phyloP scores from a whole-genome alignment of 2,797 vertebrate species.

The Pseudochirops cupreus region DNA sequence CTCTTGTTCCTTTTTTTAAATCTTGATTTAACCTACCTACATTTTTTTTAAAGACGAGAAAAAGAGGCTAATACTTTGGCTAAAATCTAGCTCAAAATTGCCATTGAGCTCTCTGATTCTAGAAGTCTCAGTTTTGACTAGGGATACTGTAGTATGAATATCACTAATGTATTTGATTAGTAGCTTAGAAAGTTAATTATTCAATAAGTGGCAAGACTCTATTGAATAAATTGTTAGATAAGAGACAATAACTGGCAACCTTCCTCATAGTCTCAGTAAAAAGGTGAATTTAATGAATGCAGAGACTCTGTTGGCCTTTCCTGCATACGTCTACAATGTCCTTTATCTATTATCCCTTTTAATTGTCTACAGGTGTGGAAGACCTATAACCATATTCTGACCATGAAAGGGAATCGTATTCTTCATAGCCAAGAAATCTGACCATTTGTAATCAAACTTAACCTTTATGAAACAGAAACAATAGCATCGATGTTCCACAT shows the following conservation, averaged over 20 bases:
- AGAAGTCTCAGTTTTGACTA: neutral
- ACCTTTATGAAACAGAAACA: neutral
- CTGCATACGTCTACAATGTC: neutral
- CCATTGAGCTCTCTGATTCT: neutral
- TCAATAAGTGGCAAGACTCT: neutral
- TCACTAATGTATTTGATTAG: constrained; percentile 11
- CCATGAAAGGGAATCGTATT: constrained; percentile 19
- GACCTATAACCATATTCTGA: constrained; percentile 17
- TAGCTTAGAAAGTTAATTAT: constrained; percentile 38
- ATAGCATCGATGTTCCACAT: constrained; percentile 1
- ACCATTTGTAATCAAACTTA: neutral
- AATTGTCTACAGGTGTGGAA: constrained; percentile 19
- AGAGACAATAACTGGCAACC: constrained; percentile 23
- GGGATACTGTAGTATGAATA: neutral
- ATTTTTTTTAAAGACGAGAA: constrained; percentile 40
- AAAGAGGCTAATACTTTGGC: neutral
- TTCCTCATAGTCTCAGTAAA: constrained; percentile 31
- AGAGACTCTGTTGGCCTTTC: constrained; percentile 51
- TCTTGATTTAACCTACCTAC: constrained; percentile 3
- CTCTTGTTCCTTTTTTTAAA: constrained; percentile 30
- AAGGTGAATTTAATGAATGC: constrained; percentile 1
- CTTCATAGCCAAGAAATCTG: constrained; percentile 25
- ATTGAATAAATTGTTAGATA: constrained; percentile 41
- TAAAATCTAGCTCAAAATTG: neutral
- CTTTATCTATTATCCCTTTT: neutral